These are phyloP conservation scores for Hemitrygon akajei DNA, from an alignment of 2,797 vertebrate genomes.

Conservation along the genomic window DNA sequence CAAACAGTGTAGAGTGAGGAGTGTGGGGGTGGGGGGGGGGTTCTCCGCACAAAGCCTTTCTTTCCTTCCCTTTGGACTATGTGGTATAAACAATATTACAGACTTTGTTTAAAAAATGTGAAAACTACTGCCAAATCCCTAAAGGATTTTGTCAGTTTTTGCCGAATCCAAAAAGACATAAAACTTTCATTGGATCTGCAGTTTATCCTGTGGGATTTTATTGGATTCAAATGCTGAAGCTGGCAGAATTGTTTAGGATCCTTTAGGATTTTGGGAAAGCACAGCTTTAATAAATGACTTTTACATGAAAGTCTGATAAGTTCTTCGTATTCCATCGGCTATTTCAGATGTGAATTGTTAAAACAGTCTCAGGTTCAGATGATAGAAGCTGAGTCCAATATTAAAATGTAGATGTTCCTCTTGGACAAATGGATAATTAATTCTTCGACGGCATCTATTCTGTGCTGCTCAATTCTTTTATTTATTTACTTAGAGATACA, in stretches of 20 bases:
- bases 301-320: not conserved
- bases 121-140: slow-evolving; percentile 22
- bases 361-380: not conserved
- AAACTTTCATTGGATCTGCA: slow-evolving; percentile 24
- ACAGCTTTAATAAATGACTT: not conserved
- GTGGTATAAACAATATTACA: not conserved
- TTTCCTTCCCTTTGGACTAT: not conserved
- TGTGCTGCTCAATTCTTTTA: not conserved
- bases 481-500: too few species aligned
- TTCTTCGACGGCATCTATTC: not conserved
- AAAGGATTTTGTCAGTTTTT: slow-evolving; percentile 5
- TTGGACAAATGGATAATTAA: not conserved
- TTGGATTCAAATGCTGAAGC: not conserved
- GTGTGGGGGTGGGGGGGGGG: too few species aligned
- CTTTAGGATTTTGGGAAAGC: not conserved
- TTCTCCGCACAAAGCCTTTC: too few species aligned
- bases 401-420: not conserved
- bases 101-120: not conserved
- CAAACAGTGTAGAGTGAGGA: not conserved
- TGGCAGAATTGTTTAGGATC: slow-evolving; percentile 16
- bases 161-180: slow-evolving; percentile 20
- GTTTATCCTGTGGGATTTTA: slow-evolving; percentile 14
- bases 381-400: not conserved
- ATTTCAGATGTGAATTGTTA: not conserved
- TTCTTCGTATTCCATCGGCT: not conserved